Conservation (phyloP, 2,113 vertebrate genomes). For the Crotalus horridus region DNA sequence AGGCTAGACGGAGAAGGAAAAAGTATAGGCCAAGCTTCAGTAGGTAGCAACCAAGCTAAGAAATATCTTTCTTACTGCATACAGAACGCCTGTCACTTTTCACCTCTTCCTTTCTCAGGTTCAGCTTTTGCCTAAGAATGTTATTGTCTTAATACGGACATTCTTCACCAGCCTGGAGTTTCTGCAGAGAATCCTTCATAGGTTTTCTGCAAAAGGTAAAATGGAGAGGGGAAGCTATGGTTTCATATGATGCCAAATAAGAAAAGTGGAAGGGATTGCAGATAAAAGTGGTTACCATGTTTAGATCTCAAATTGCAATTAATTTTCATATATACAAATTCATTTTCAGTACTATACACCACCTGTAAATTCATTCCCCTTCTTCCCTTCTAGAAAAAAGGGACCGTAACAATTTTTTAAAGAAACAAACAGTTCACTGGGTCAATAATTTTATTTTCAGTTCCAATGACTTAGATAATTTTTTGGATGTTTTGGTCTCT, state of each 20-base stretch:
- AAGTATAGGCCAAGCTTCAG: background rate
- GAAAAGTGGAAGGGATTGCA: background rate
- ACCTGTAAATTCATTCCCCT: background rate
- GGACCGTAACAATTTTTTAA: background rate
- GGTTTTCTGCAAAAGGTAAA: constrained; percentile 7
- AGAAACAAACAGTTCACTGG: background rate
- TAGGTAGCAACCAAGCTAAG: constrained; percentile 8
- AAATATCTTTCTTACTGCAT: background rate
- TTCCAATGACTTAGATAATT: constrained; percentile 9
- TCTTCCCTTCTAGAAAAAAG: background rate
- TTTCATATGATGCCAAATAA: background rate
- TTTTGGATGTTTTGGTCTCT: background rate
- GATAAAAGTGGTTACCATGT: background rate
- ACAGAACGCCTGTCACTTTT: background rate
- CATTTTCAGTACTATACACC: background rate
- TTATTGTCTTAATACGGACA: background rate
- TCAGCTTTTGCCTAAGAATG: constrained; percentile 5
- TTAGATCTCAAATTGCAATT: too few species aligned
- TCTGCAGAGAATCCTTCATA: background rate
- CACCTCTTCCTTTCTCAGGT: background rate
- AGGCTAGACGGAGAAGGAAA: background rate
- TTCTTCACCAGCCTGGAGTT: constrained; percentile 4
- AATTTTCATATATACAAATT: background rate
- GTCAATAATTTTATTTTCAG: constrained; percentile 17
- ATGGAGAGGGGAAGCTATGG: background rate